Evolutionary conservation across 2,113 vertebrate genomes (phyloP), one percentile per base, ranked within the genome.

Genomic region (Cavia aperea): DNA sequence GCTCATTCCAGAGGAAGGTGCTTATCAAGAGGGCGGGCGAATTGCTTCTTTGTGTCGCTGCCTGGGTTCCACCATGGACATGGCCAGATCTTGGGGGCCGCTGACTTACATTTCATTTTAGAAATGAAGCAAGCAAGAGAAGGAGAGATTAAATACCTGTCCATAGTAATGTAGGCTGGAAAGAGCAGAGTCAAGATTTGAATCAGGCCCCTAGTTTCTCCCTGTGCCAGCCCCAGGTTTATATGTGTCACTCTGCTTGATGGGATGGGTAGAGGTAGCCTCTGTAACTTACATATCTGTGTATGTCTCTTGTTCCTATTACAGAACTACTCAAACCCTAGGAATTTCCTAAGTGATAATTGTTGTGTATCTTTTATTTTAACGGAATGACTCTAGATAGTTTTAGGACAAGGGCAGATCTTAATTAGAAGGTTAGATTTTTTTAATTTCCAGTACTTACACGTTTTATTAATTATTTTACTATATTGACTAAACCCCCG

Each of bases 81-180:
- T 39, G 39, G 39, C 39, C 39, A 39, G 39, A 39, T 39, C 39
- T 39, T 39, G 39, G 39, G 39, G 39, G 39, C 39, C 39, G 26
- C 4, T 36, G 72, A 56, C 89, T 88, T 43, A 39, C 75, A 84
- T 92, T 73, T 65, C 10, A n/a, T 93, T 88, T 90, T 81, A 81
- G 92, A 65, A 62, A 70, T 88, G 65, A 91, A 88, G 65, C 58
- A 54, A 23, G 46, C 86, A 65, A 93, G 24, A 62, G 29, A 19
- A 7, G 39, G 63, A 86, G 66, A 90, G 19, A 5, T 46, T 70
- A 66, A 91, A 33, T 24, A 51, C 16, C 36, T 89, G 14, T 73
- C 23, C 9, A 4, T n/a, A 49, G 39, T 70, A 60, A 79, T 26
- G 73, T 62, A 94, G 39, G 15, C 65, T 65, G 58, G 8, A 43